Percentiles rank a stretch among this genome's conserved stretches.
These are phyloP conservation scores for Cladopsammia gracilis DNA, from an alignment of 64 coral and sea anemone genomes.

Conservation along the genomic window DNA sequence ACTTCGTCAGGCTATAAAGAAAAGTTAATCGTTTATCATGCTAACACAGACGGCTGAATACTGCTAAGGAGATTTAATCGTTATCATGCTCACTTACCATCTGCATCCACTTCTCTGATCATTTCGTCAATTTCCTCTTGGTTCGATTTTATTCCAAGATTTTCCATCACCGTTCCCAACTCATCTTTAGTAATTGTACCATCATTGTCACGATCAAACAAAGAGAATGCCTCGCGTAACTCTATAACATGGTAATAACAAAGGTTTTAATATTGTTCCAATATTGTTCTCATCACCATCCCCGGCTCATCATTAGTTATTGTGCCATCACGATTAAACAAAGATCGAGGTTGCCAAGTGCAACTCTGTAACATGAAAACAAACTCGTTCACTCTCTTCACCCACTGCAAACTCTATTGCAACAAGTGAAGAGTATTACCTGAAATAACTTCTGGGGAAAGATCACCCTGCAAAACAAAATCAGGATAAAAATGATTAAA, in stretches of 20 bases:
- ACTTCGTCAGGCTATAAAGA: too few relatives aligned
- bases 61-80: too few relatives aligned
- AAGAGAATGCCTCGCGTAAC: constrained; percentile 75
- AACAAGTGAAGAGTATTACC: background rate
- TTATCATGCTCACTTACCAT: constrained; percentile 65
- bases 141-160: constrained; percentile 58
- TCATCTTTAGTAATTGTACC: constrained; percentile 82
- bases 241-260: background rate
- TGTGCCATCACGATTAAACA: constrained; percentile 81
- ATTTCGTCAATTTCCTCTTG: constrained; percentile 71
- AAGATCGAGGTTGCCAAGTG: constrained; percentile 51
- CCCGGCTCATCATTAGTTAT: constrained; percentile 69
- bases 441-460: background rate
- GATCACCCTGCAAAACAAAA: constrained; percentile 1
- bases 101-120: constrained; percentile 85
- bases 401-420: too few relatives aligned
- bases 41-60: too few relatives aligned
- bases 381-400: too few relatives aligned
- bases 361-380: constrained; percentile 35
- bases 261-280: background rate
- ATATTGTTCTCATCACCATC: constrained; percentile 59
- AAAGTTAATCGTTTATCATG: too few relatives aligned
- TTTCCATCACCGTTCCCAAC: constrained; percentile 77
- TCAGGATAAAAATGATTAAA: background rate
- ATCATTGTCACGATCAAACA: constrained; percentile 84